Base-by-base conservation (phyloP, 2,113 vertebrate species). In the Tenebrosternarchus preto region DNA sequence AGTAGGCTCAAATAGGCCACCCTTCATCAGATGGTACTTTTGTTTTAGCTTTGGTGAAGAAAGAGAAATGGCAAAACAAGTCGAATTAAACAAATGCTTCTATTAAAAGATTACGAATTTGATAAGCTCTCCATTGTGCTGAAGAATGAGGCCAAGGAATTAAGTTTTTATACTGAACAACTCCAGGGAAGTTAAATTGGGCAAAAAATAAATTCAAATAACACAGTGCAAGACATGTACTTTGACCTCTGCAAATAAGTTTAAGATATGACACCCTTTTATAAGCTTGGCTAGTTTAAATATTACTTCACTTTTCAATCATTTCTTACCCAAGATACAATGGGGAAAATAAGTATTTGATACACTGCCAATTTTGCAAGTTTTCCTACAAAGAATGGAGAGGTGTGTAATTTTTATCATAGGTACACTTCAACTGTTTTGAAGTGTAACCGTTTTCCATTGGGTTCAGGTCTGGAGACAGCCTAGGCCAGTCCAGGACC, bases 191-290 rank as follows among this genome's bases (percentile, higher is more conserved):
- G 11, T 61, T 61, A 7, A 25, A 36, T 6, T 36, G 33, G 33
- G 33, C 25, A 55, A 63, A 0, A 5, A 61, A 64, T 53, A 57
- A 60, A 53, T 53, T 15, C 16, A 16, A 61, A 67, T 55, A 33
- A 77, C 17, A 2, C 56, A 29, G 15, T 19, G 17, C 57, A 19
- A 50, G 24, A 1, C 19, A 2, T 31, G 53, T 5, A 64, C 57
- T 80, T 64, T 56, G 69, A 25, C 1, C 69, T 55, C 29, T 27
- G 46, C 4, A 73, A 19, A 24, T 68, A 17, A 73, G 59, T 80
- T 20, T 16, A 22, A 73, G 27, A 20, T 63, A 39, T 80, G 57
- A 50, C 7, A 39, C 15, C 2, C 12, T 1, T 60, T 71, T 63
- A 24, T 72, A 15, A 20, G 36, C 12, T 80, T 73, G 22, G 19